Evolutionary conservation across 2,888 invertebrate genomes (phyloP), one percentile per base, ranked within the genome.

Genomic region (Neoscelio sp.): DNA sequence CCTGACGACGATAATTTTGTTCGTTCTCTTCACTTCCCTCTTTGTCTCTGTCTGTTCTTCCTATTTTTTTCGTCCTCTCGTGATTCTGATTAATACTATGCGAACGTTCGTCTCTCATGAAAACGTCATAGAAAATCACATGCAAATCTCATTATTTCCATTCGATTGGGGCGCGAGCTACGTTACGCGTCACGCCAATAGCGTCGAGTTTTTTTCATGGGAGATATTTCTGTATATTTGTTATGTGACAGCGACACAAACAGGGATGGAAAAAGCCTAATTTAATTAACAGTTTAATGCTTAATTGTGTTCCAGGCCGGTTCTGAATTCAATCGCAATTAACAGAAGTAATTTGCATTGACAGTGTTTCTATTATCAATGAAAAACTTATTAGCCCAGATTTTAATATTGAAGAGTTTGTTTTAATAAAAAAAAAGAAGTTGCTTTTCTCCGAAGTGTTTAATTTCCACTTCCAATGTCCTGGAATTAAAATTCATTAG

Each of bases 21-120:
- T 76, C 44, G 77, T 75, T 52, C 52, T 67, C 65, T 78, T 50
- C 46, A 56, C 56, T 60, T 64, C 18, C 80, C 17, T 80, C 35
- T 74, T 38, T 68, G 13, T 76, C 60, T 65, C 64, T 76, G 28
- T 80, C 40, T 68, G 42, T 71, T 54, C 71, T 13, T 68, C 30
- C 54, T 26, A 13, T 15, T 44, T 17, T n/a, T 6, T n/a, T 33
- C n/a, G n/a, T 6, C 23, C 4, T 23, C 6, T 23, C 4, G n/a
- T n/a, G n/a, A n/a, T n/a, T n/a, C n/a, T n/a, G n/a, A n/a, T n/a
- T 23, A 33, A n/a, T 33, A n/a, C 10, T 2, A 33, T n/a, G 33
- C 33, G 8, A 33, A 38, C 30, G 12, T 44, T 23, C 44, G 33
- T 70, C 71, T 71, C 64, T 73, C 73, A 73, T 73, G 62, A 73